Conservation (phyloP, 2,888 invertebrate species). For the Biston betularia region DNA sequence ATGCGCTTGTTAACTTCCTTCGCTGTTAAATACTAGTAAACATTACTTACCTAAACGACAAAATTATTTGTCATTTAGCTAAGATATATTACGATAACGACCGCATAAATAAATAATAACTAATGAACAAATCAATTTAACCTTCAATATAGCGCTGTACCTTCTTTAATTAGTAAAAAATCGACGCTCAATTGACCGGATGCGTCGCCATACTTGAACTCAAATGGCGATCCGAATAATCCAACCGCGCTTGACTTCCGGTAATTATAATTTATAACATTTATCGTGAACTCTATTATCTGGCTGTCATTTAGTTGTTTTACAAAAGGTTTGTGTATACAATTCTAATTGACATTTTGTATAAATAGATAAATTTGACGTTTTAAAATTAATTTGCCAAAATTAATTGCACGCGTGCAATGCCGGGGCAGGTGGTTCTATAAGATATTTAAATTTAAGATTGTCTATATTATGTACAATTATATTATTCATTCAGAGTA, state of each 20-base stretch:
- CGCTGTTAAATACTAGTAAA: conserved; percentile 2
- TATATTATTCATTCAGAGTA: no score
- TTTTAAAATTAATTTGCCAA: no score
- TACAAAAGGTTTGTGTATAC: no score
- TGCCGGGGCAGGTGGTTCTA: no score
- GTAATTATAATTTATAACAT: conserved; percentile 53
- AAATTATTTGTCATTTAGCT: conserved; percentile 22
- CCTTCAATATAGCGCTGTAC: conserved; percentile 36
- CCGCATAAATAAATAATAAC: no score
- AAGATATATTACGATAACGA: conserved; percentile 29
- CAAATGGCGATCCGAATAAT: conserved; percentile 76
- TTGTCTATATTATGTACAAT: no score
- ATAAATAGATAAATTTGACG: no score
- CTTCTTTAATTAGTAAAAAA: conserved; percentile 54
- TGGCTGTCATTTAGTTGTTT: no score
- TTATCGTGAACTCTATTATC: conserved; percentile 37
- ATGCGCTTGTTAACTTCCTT: conserved; percentile 8
- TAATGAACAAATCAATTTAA: conserved; percentile 37
- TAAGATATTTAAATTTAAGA: no score
- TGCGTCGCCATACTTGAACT: conserved; percentile 71
- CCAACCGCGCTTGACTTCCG: conserved; percentile 73
- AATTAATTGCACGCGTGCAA: no score
- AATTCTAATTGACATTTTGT: no score
- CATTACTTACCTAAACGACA: conserved; percentile 4
- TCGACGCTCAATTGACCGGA: conserved; percentile 61